Evolutionary conservation across 2,888 invertebrate species (phyloP).

Genomic region (Saturnia pavonia): DNA sequence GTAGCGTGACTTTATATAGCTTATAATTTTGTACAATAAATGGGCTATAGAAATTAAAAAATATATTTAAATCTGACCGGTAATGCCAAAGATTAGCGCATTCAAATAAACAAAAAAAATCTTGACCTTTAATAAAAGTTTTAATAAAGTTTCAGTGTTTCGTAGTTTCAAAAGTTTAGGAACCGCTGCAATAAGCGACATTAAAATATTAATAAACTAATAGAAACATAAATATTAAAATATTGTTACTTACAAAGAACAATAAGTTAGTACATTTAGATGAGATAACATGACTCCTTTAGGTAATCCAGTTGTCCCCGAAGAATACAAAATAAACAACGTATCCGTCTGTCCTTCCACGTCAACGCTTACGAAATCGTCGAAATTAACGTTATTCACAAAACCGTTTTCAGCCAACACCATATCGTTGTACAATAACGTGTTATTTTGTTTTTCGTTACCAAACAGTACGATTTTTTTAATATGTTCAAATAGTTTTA

Average conservation of each 20-base stretch:
- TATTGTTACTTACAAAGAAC: constrained; percentile 47
- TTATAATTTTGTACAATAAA: too few relatives aligned
- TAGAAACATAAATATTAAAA: not conserved
- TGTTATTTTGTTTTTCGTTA: constrained; percentile 36
- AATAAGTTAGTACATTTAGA: constrained; percentile 45
- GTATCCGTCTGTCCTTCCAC: constrained; percentile 54
- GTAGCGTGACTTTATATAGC: too few relatives aligned
- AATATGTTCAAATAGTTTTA: constrained; percentile 39
- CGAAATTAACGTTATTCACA: constrained; percentile 43
- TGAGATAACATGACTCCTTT: constrained; percentile 69
- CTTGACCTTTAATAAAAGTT: too few relatives aligned
- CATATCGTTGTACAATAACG: constrained; percentile 49
- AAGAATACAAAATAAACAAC: constrained; percentile 60
- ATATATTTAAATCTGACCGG: too few relatives aligned
- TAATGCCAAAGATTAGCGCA: too few relatives aligned
- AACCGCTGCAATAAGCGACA: too few relatives aligned
- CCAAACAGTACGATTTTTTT: constrained; percentile 56
- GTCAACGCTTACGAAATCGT: constrained; percentile 50
- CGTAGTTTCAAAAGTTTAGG: too few relatives aligned
- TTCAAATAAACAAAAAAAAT: too few relatives aligned
- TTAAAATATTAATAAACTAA: not conserved
- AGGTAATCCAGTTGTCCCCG: constrained; percentile 68
- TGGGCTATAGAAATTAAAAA: too few relatives aligned
- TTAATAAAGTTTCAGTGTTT: too few relatives aligned
- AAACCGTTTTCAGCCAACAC: constrained; percentile 35